Evolutionary conservation across 2,888 invertebrate genomes (phyloP), one percentile per base, ranked within the genome.

Genomic region (Carcina quercana): DNA sequence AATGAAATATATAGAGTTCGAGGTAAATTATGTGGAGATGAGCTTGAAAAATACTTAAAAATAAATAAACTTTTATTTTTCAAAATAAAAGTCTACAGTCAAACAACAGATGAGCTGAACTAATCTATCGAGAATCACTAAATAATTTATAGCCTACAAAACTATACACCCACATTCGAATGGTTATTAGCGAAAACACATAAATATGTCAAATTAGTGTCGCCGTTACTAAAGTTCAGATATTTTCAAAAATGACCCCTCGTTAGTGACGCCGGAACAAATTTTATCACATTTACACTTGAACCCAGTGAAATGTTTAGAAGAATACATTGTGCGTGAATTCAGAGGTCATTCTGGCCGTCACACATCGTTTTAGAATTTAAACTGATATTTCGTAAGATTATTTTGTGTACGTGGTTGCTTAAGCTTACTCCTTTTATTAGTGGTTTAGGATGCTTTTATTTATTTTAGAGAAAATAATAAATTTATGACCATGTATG

Each of bases 271-370:
- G 40, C 59, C 68, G 75, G 60, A 66, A 70, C 79, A 34, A 79
- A 82, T 80, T 74, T 64, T 66, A 66, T 70, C 54, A 61, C 74
- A 62, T 70, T 78, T 57, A 71, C 72, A 72, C 75, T 76, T 70
- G 70, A 65, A 68, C 60, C 55, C 59, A 53, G 62, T 57, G 55
- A 59, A 70, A 71, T 69, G 59, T 63, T 63, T 64, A 71, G 65
- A 70, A 73, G 73, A 80, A 63, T 80, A 78, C 71, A 83, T 83
- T 70, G 71, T 62, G 73, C 82, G 74, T 80, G 51, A 79, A 74
- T 48, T 59, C 47, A 49, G 44, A 75, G 80, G 74, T 76, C 75
- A 68, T 68, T 75, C 65, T 53, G 52, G 56, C 52, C 56, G 78
- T 75, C 72, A 75, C 72, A 71, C 68, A 58, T 69, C 55, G 68